A percentile compares a stretch with the other conserved stretches of the same genome.
Evolutionary conservation across 2,797 vertebrate genomes (phyloP).

Genomic region (Sparidentex hasta): DNA sequence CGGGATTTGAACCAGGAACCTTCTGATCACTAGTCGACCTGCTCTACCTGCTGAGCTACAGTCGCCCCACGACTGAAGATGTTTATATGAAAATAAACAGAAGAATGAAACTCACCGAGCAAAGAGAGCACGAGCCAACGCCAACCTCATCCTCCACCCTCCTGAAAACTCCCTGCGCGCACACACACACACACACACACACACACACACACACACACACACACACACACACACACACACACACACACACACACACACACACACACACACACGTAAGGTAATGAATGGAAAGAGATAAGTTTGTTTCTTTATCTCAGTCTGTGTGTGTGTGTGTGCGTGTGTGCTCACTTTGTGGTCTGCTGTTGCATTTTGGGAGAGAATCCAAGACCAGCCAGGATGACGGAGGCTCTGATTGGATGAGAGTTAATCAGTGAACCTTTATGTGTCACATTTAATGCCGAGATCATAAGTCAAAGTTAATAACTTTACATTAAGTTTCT

Average conservation of each 20-base stretch:
- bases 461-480: too few species aligned
- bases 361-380: slow-evolving; percentile 95
- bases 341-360: slow-evolving; percentile 93
- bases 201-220: not conserved
- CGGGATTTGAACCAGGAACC: too few species aligned
- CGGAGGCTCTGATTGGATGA: slow-evolving; percentile 88
- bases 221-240: not conserved
- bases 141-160: slow-evolving; percentile 98
- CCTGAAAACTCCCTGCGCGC: slow-evolving; percentile 95
- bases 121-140: slow-evolving; percentile 95
- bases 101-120: slow-evolving; percentile 87
- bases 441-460: too few species aligned
- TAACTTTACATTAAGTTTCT: too few species aligned
- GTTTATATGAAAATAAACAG: not conserved
- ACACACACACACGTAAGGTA: not conserved
- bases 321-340: not conserved
- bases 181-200: slow-evolving; percentile 32
- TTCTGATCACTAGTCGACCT: too few species aligned
- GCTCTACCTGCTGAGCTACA: too few species aligned
- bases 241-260: too few species aligned
- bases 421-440: not conserved
- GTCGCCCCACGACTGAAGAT: too few species aligned
- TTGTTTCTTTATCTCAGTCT: too few species aligned
- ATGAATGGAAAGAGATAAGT: too few species aligned
- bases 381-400: slow-evolving; percentile 96